These are phyloP conservation scores for Thalpophila matura DNA, from an alignment of 2,888 invertebrate genomes.

Conservation along the genomic window DNA sequence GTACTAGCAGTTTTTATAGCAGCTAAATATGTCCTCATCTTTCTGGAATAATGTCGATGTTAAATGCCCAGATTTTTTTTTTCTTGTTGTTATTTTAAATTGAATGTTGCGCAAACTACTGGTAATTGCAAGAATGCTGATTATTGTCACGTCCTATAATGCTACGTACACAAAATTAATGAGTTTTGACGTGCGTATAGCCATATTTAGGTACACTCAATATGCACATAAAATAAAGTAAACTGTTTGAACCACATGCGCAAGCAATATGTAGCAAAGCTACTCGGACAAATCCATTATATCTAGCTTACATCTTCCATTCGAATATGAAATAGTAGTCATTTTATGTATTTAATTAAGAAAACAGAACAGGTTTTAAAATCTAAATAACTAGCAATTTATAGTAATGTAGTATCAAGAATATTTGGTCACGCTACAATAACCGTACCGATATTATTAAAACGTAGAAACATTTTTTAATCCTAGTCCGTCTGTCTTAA, in stretches of 20 bases:
- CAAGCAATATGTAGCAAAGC: background rate
- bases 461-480: slow-evolving; percentile 10
- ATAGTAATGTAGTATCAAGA: slow-evolving; percentile 22
- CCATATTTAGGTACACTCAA: slow-evolving; percentile 20
- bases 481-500: background rate
- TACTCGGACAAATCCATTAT: background rate
- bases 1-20: slow-evolving; percentile 51
- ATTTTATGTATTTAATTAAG: background rate
- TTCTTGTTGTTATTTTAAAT: background rate
- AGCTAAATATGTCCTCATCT: slow-evolving; percentile 21
- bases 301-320: background rate
- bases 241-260: slow-evolving; percentile 23
- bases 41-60: background rate
- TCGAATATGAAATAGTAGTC: background rate
- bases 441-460: slow-evolving; percentile 7
- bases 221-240: slow-evolving; percentile 24
- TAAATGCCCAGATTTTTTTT: too few species aligned
- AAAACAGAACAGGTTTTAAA: background rate
- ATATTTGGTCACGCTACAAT: slow-evolving; percentile 10
- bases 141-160: slow-evolving; percentile 14
- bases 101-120: background rate
- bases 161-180: slow-evolving; percentile 21
- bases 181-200: slow-evolving; percentile 18
- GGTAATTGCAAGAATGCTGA: slow-evolving; percentile 9
- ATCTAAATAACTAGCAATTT: background rate